phyloP scores from a whole-genome alignment of 2,797 vertebrate genomes.

The Channallabes apus region DNA sequence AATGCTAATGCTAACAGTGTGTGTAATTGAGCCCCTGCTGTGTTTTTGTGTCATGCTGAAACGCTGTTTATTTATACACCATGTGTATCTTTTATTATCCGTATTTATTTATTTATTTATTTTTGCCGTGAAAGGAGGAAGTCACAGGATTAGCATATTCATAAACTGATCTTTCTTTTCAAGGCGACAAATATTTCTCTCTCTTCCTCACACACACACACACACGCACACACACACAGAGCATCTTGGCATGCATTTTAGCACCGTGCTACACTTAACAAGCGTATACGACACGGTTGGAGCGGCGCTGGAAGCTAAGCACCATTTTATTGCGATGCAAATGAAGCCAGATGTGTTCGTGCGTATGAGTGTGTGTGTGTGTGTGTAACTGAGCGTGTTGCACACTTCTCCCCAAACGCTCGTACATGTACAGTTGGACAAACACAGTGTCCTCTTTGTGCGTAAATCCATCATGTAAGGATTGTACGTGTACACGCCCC shows the following conservation, averaged over 20 bases:
- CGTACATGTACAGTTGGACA: background rate
- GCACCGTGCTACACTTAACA: conserved; percentile 26
- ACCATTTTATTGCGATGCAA: conserved; percentile 27
- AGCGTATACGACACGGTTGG: conserved; percentile 24
- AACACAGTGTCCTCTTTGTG: background rate
- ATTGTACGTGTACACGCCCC: background rate
- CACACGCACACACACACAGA: background rate
- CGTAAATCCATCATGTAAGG: background rate
- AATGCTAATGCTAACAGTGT: conserved; percentile 12
- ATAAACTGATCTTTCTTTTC: conserved; percentile 3
- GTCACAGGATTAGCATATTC: conserved; percentile 7
- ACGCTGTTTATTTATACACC: background rate
- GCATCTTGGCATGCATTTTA: conserved; percentile 2
- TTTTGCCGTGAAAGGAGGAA: conserved; percentile 2
- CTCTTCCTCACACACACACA: background rate
- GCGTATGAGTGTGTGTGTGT: background rate
- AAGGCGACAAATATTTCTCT: conserved; percentile 9
- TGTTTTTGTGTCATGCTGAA: background rate
- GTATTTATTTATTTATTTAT: background rate
- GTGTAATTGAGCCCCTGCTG: conserved; percentile 1
- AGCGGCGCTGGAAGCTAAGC: conserved; percentile 18
- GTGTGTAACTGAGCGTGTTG: background rate
- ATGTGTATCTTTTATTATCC: background rate
- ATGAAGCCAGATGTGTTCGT: conserved; percentile 20
- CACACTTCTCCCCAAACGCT: conserved; percentile 8